Evolutionary conservation across 2,113 vertebrate species (phyloP), one percentile per base, ranked within the genome.

Genomic region (Spermophilus dauricus): DNA sequence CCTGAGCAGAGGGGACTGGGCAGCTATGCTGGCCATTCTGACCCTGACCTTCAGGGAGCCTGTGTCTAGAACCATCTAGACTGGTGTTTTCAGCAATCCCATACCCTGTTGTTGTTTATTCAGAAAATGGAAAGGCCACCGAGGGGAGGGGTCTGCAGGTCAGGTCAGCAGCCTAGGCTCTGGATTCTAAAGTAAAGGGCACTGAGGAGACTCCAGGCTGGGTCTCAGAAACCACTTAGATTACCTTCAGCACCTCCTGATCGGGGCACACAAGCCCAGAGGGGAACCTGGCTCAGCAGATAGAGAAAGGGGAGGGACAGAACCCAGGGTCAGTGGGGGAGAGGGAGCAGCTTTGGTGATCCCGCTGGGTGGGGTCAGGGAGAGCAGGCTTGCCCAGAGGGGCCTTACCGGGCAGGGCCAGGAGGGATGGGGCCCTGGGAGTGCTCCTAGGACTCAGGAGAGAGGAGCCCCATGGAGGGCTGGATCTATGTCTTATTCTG

Each of bases 341-440:
- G 6, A 65, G 42, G 30, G 61, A 30, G 7, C 14, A 58, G 28
- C 77, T 37, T 51, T 81, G 2, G 8, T 30, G 16, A 42, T 42
- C 1, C 3, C 2, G 3, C 30, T 75, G 53, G 51, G 2, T 18
- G 2, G 39, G 72, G 5, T 42, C n/a, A 80, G 81, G 86, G 34
- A 75, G 7, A 24, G 45, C 12, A 32, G 48, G 20, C 65, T 48
- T 42, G 73, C 17, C 20, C 24, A 20, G 16, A 63, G 42, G 34
- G 1, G 6, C 39, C 51, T 48, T 0, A 28, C 13, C 5, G 6
- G 20, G 12, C 11, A 20, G 0, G 28, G 30, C 56, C 39, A 30
- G 20, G 12, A 42, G 28, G 13, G 18, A 6, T 10, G 2, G 72
- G 17, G 4, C 58, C 30, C 28, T 20, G 18, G 45, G 26, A 22